Conservation (phyloP, 1,140 invertebrate species). For the Diabrotica virgifera region DNA sequence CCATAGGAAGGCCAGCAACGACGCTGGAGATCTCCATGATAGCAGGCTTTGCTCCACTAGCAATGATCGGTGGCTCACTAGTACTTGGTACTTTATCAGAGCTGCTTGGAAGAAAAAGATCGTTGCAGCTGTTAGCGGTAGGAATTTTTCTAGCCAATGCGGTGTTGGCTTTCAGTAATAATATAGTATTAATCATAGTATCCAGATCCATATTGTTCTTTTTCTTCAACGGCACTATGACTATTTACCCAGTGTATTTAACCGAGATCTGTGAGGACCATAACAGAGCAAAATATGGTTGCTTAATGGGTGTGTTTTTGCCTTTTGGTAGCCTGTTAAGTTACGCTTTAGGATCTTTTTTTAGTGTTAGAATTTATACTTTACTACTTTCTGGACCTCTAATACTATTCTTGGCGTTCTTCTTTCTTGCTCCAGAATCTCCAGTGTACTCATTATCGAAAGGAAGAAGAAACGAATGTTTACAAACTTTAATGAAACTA, state of each 20-base stretch:
- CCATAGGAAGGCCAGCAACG: slow-evolving; percentile 45
- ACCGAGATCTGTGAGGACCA: slow-evolving; percentile 51
- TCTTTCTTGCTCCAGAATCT: slow-evolving; percentile 80
- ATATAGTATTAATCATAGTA: slow-evolving; percentile 41
- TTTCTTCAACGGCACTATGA: slow-evolving; percentile 49
- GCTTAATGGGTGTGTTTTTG: slow-evolving; percentile 60
- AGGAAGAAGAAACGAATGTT: slow-evolving; percentile 58
- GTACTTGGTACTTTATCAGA: slow-evolving; percentile 37
- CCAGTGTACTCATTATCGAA: slow-evolving; percentile 67
- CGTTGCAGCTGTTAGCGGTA: slow-evolving; percentile 44
- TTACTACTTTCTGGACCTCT: slow-evolving; percentile 62
- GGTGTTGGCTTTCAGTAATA: slow-evolving; percentile 46
- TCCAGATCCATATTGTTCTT: slow-evolving; percentile 50
- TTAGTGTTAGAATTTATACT: slow-evolving; percentile 62
- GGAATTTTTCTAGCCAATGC: slow-evolving; percentile 48
- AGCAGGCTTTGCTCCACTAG: slow-evolving; percentile 72
- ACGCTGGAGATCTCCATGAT: slow-evolving; percentile 70
- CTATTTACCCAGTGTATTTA: slow-evolving; percentile 53
- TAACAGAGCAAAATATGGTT: slow-evolving; percentile 47
- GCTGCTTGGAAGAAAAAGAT: slow-evolving; percentile 46
- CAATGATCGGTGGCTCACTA: slow-evolving; percentile 56
- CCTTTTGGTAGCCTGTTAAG: slow-evolving; percentile 35
- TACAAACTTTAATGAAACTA: slow-evolving; percentile 62
- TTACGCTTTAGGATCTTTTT: slow-evolving; percentile 58
- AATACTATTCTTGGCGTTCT: slow-evolving; percentile 59